A percentile compares a stretch with the other conserved stretches of the same genome.
phyloP scores from a whole-genome alignment of 2,888 invertebrate genomes.

The Conus canariensis region DNA sequence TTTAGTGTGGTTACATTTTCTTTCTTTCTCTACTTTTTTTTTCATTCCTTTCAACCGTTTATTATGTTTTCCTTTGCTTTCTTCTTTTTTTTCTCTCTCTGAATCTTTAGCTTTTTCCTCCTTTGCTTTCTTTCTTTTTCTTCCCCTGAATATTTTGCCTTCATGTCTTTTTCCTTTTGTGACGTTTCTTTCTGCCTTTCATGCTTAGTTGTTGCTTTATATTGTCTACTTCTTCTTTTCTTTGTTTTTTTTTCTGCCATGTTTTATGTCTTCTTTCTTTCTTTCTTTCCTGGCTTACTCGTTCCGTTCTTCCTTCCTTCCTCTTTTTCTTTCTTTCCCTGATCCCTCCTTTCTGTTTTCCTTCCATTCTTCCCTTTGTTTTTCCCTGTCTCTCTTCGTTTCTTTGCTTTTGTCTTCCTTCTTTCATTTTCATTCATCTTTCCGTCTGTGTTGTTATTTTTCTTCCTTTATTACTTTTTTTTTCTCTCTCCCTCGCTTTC shows the following conservation, averaged over 20 bases:
- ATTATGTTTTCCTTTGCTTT: too few species aligned
- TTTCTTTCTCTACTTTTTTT: background rate
- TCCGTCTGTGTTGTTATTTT: background rate
- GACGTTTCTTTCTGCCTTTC: too few species aligned
- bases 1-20: background rate
- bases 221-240: background rate
- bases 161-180: too few species aligned
- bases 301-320: background rate
- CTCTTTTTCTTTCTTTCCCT: background rate
- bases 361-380: background rate
- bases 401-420: background rate
- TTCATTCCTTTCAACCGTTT: too few species aligned
- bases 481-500: background rate
- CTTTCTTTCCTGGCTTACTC: background rate
- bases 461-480: background rate
- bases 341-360: background rate
- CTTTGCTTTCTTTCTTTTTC: background rate
- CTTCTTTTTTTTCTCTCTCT: too few species aligned
- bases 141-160: too few species aligned
- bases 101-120: too few species aligned
- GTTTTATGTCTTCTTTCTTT: background rate
- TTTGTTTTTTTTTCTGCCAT: too few species aligned
- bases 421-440: background rate
- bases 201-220: too few species aligned
- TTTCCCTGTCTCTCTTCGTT: background rate